These are phyloP conservation scores for Cariama cristata DNA, from an alignment of 2,113 vertebrate genomes.

Conservation along the genomic window DNA sequence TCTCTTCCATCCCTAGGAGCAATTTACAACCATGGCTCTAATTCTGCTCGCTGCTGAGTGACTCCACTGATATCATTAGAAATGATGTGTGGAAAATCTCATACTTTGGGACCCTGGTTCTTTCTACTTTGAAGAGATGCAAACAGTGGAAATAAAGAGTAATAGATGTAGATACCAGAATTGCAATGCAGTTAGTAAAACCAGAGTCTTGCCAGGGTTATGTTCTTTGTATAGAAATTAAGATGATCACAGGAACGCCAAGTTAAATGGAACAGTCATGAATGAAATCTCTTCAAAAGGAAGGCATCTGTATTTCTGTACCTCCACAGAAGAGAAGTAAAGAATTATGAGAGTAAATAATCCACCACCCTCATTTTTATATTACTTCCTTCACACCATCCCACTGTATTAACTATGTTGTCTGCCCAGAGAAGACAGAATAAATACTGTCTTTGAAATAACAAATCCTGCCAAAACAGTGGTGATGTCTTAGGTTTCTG, in stretches of 20 bases:
- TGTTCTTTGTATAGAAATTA: conserved; percentile 10
- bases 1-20: not conserved
- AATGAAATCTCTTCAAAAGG: not conserved
- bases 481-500: not conserved
- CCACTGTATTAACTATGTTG: not conserved
- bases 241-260: not conserved
- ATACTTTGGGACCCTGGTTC: not conserved
- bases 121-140: conserved; percentile 1
- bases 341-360: not conserved
- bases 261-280: not conserved
- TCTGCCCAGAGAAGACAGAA: not conserved
- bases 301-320: not conserved
- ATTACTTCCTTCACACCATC: not conserved
- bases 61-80: not conserved
- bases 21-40: not conserved
- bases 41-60: not conserved
- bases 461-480: not conserved
- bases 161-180: not conserved
- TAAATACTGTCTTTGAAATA: not conserved
- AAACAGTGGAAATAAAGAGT: conserved; percentile 8
- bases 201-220: not conserved
- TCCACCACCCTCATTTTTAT: not conserved
- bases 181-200: not conserved
- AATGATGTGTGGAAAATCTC: not conserved
- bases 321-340: not conserved